phyloP scores from a whole-genome alignment of 2,888 invertebrate species.

The Xanthorhoe designata region DNA sequence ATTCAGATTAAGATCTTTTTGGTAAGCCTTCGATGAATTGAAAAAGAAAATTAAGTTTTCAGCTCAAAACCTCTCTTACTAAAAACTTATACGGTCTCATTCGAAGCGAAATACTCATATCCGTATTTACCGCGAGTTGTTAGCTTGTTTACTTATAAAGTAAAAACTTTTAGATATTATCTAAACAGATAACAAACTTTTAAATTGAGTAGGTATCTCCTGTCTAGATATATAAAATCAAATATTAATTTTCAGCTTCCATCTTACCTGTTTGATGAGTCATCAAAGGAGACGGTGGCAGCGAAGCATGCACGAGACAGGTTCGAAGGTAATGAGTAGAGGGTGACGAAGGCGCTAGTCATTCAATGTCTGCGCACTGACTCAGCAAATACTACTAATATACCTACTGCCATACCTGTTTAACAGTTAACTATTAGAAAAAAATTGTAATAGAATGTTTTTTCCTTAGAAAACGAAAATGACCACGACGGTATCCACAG shows the following conservation, averaged over 20 bases:
- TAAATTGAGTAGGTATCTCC: no score
- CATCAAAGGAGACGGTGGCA: conserved; percentile 34
- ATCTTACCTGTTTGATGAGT: conserved; percentile 33
- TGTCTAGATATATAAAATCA: background rate
- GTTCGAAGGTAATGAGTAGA: conserved; percentile 61
- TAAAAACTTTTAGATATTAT: background rate
- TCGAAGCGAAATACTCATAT: no score
- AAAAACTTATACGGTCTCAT: no score
- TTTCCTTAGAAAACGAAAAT: no score
- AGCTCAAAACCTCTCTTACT: background rate
- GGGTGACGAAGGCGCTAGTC: conserved; percentile 64
- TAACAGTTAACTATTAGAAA: background rate
- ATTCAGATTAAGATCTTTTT: conserved; percentile 47
- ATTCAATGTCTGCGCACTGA: conserved; percentile 55
- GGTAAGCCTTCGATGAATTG: background rate
- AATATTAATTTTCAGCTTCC: conserved; percentile 6
- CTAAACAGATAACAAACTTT: no score
- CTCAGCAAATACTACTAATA: conserved; percentile 46
- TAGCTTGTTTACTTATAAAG: no score
- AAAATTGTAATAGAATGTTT: no score
- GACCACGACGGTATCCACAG: no score
- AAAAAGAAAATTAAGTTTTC: background rate
- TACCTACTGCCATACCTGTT: conserved; percentile 31
- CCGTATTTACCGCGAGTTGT: no score
- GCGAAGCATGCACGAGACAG: conserved; percentile 55